phyloP scores from a whole-genome alignment of 2,113 vertebrate genomes.

The Pithys albifrons region DNA sequence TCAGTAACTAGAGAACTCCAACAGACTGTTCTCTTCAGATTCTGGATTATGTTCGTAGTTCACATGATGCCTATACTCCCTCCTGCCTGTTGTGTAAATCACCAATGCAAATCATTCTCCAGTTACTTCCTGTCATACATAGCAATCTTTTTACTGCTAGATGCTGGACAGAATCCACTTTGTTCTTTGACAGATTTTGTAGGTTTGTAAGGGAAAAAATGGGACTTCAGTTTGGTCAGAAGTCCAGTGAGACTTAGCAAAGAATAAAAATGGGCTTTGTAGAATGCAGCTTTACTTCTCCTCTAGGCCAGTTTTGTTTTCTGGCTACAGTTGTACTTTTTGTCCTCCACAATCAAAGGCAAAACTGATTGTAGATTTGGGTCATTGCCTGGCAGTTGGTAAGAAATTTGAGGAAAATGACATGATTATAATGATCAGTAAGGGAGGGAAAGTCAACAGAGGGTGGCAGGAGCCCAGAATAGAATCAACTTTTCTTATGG shows the following conservation, averaged over 20 bases:
- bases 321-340: not conserved
- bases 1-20: not conserved
- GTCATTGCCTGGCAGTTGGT: not conserved
- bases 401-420: not conserved
- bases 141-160: not conserved
- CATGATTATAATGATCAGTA: not conserved
- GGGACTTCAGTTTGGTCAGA: not conserved
- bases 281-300: not conserved
- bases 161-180: not conserved
- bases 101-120: not conserved
- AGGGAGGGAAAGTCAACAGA: not conserved
- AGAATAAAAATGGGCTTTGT: not conserved
- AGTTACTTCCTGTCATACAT: not conserved
- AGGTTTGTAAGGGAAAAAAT: not conserved
- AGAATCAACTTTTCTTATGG: rapidly evolving
- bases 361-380: not conserved
- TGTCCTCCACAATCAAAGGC: not conserved
- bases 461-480: not conserved
- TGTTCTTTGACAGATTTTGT: not conserved
- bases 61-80: not conserved
- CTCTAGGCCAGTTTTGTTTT: not conserved
- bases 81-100: not conserved
- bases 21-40: not conserved
- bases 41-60: not conserved
- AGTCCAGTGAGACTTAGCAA: not conserved